Evolutionary conservation across 2,797 vertebrate species (phyloP).

Genomic region (Distichodus sexfasciatus): DNA sequence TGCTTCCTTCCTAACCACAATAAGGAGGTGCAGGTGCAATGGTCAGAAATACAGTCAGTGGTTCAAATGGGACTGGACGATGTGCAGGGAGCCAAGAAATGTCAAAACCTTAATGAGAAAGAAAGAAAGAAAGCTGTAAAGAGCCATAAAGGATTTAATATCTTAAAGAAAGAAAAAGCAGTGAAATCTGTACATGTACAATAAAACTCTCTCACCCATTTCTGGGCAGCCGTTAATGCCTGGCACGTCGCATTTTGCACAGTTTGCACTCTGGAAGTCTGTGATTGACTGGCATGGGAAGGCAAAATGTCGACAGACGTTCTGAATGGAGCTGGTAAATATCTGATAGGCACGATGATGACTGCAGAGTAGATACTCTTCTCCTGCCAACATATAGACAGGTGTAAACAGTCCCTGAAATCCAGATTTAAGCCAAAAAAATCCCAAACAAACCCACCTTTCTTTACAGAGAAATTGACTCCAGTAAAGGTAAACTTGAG

Average conservation of each 20-base stretch:
- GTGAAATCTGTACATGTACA: too few species aligned
- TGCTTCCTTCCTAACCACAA: constrained; percentile 24
- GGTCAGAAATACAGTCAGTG: constrained; percentile 17
- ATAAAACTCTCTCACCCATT: constrained; percentile 18
- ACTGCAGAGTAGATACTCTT: constrained; percentile 36
- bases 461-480: too few species aligned
- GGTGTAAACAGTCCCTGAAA: too few species aligned
- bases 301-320: constrained; percentile 22
- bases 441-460: too few species aligned
- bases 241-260: constrained; percentile 15
- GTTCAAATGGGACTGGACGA: constrained; percentile 25
- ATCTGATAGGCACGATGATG: constrained; percentile 28
- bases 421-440: too few species aligned
- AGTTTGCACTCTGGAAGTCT: constrained; percentile 19
- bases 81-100: constrained; percentile 32
- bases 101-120: constrained; percentile 32
- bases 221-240: constrained; percentile 30
- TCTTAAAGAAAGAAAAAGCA: background rate
- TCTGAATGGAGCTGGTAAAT: constrained; percentile 36
- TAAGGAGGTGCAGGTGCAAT: constrained; percentile 1
- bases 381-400: constrained; percentile 7
- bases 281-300: constrained; percentile 27
- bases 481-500: too few species aligned
- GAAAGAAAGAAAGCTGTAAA: background rate
- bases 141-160: background rate